Evolutionary conservation across 2,888 invertebrate genomes (phyloP).

Genomic region (Dendrolimus houi): DNA sequence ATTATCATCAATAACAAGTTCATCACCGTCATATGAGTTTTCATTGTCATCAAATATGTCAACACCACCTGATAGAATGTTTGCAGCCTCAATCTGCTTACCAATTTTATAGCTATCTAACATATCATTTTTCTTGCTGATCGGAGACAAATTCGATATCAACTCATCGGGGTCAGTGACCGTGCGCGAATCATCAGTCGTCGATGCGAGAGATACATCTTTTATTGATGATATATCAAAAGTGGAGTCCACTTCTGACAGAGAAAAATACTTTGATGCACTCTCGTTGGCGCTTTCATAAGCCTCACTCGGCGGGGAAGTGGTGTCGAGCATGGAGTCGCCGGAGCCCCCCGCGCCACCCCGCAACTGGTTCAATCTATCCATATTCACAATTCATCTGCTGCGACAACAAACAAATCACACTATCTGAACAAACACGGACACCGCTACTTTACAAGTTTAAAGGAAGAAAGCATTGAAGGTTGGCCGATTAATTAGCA

Average conservation of each 20-base stretch:
- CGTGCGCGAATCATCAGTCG: constrained; percentile 26
- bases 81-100: constrained; percentile 65
- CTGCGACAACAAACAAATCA: constrained; percentile 38
- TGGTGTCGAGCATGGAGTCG: constrained; percentile 57
- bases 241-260: constrained; percentile 58
- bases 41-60: constrained; percentile 71
- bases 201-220: constrained; percentile 37
- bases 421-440: constrained; percentile 14
- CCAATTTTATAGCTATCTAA: constrained; percentile 58
- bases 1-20: constrained; percentile 69
- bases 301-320: constrained; percentile 52
- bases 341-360: constrained; percentile 50
- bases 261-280: constrained; percentile 61
- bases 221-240: constrained; percentile 52
- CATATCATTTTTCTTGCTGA: constrained; percentile 48
- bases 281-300: constrained; percentile 64
- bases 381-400: constrained; percentile 71
- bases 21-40: constrained; percentile 68
- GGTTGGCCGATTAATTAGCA: constrained; percentile 59
- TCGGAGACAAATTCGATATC: constrained; percentile 53
- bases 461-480: constrained; percentile 40
- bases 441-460: constrained; percentile 17
- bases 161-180: constrained; percentile 37
- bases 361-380: constrained; percentile 65
- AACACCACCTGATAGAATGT: constrained; percentile 66